Evolutionary conservation across 2,888 invertebrate species (phyloP).

Genomic region (Arge pagana): DNA sequence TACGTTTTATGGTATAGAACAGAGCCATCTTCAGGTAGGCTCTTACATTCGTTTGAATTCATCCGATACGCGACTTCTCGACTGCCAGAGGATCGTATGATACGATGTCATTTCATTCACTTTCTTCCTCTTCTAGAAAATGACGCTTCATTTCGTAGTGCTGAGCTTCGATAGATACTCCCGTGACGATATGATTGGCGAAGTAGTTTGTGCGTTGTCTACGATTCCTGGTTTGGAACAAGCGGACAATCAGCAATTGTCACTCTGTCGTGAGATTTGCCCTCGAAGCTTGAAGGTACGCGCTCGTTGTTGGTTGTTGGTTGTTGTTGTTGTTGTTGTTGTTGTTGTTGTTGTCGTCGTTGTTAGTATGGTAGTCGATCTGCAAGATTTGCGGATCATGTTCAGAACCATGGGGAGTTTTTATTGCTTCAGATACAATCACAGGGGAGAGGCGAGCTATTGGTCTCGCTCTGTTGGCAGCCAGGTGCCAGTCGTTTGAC

Average conservation of each 20-base stretch:
- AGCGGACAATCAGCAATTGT: conserved; percentile 78
- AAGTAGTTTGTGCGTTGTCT: conserved; percentile 85
- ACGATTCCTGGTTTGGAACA: conserved; percentile 67
- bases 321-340: no score
- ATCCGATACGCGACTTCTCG: no score
- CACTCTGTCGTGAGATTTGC: conserved; percentile 86
- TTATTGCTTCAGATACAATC: conserved; percentile 86
- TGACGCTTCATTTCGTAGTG: conserved; percentile 92
- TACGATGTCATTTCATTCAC: neutral
- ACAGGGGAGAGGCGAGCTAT: conserved; percentile 91
- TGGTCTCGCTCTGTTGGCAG: conserved; percentile 97
- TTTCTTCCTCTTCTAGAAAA: conserved; percentile 63
- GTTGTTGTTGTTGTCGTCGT: no score
- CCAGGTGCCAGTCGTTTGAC: conserved; percentile 94
- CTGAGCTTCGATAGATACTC: conserved; percentile 87
- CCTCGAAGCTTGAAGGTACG: conserved; percentile 89
- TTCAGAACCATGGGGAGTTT: no score
- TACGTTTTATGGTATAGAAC: conserved; percentile 93
- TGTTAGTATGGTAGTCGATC: no score
- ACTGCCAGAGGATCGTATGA: neutral
- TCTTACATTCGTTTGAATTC: neutral
- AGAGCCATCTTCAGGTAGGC: conserved; percentile 74
- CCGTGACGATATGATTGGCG: conserved; percentile 97
- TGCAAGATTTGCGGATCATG: no score
- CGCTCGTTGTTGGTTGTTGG: no score